Percentiles rank a stretch among this genome's conserved stretches.
Evolutionary conservation across 2,113 vertebrate species (phyloP).

Genomic region (Protobothrops mucrosquamatus): DNA sequence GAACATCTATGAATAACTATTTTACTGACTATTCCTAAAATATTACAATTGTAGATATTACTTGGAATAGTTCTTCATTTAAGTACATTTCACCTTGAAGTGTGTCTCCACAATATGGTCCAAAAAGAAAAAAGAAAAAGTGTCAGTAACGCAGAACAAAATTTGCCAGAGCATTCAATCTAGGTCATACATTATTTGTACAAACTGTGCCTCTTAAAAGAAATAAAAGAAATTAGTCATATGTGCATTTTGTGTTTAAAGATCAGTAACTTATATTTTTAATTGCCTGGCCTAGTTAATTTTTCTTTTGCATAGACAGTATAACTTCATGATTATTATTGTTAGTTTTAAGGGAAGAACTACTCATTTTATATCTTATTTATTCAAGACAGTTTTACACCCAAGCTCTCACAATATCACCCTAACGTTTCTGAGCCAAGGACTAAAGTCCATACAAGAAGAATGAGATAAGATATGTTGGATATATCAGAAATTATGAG

Average conservation of each 20-base stretch:
- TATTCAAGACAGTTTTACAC: neutral
- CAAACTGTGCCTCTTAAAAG: neutral
- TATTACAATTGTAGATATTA: neutral
- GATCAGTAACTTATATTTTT: neutral
- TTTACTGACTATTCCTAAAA: neutral
- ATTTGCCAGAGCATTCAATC: neutral
- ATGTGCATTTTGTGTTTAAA: neutral
- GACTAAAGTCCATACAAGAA: neutral
- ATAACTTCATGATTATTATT: neutral
- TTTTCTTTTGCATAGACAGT: neutral
- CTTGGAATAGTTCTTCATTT: neutral
- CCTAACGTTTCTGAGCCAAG: neutral
- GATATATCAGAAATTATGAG: neutral
- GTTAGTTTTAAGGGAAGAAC: neutral
- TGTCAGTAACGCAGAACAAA: neutral
- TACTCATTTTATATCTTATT: neutral
- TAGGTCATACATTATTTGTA: neutral
- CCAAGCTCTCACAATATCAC: neutral
- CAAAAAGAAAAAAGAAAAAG: neutral
- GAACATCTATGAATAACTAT: constrained; percentile 8
- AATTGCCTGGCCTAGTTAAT: neutral
- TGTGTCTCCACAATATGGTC: neutral
- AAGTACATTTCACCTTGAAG: neutral
- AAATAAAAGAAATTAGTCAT: neutral
- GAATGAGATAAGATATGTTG: neutral